Evolutionary conservation across 2,797 vertebrate genomes (phyloP).

Genomic region (Xiphorhynchus erythropygius): DNA sequence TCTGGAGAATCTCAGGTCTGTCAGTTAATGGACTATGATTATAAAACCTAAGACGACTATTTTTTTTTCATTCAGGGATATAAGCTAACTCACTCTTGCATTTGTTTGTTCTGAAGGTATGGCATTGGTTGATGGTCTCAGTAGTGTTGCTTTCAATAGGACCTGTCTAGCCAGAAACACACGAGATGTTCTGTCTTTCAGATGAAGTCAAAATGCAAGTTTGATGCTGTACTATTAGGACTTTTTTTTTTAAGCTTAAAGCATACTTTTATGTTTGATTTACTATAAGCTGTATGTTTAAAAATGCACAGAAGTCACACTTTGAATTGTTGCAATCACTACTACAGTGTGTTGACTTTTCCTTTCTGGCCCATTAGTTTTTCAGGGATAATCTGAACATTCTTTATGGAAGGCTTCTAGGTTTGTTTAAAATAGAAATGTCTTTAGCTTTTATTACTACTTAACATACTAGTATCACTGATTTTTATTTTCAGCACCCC

Average conservation of each 20-base stretch:
- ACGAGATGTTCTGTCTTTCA: constrained; percentile 7
- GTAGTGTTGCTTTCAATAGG: neutral
- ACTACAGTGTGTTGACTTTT: neutral
- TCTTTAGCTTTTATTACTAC: neutral
- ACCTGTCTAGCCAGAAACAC: neutral
- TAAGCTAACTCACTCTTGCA: neutral
- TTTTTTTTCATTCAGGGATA: neutral
- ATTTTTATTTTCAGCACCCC: neutral
- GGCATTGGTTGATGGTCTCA: neutral
- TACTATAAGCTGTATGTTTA: neutral
- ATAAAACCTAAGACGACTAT: neutral
- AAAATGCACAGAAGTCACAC: neutral
- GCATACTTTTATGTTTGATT: neutral
- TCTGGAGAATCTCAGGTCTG: neutral
- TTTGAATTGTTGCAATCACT: neutral
- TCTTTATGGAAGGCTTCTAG: neutral
- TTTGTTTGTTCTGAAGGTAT: neutral
- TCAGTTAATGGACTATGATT: neutral
- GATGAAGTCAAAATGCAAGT: constrained; percentile 28
- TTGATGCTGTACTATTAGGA: neutral
- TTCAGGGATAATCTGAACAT: neutral
- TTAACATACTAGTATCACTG: neutral
- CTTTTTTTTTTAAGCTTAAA: neutral
- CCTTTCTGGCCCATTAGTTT: neutral
- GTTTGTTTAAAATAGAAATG: neutral